A percentile compares a stretch with the other conserved stretches of the same genome.
Evolutionary conservation across 2,797 vertebrate genomes (phyloP).

Genomic region (Scleropages formosus): DNA sequence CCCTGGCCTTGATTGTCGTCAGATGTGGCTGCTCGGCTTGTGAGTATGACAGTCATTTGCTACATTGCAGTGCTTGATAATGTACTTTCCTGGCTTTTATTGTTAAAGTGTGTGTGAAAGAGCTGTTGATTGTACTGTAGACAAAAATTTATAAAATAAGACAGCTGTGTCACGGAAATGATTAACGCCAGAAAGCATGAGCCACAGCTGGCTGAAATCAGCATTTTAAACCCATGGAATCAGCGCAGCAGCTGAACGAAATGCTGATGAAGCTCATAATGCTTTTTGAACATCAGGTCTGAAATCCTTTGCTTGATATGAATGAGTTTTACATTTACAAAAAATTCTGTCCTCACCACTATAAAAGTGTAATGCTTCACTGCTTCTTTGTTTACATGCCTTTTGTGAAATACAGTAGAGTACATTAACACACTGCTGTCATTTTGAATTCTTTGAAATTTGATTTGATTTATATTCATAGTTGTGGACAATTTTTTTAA

Average conservation of each 20-base stretch:
- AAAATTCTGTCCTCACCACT: not conserved
- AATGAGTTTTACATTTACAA: slow-evolving; percentile 12
- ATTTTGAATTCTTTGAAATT: not conserved
- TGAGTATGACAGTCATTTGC: not conserved
- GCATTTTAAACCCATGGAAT: slow-evolving; percentile 21
- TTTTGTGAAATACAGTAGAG: not conserved
- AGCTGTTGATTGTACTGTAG: too few species aligned
- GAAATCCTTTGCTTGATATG: slow-evolving; percentile 17
- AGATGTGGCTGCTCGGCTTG: too few species aligned
- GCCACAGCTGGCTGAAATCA: slow-evolving; percentile 30
- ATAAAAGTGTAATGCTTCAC: not conserved
- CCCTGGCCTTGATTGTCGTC: too few species aligned
- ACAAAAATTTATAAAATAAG: too few species aligned
- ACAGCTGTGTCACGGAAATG: too few species aligned
- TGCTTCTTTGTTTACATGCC: not conserved
- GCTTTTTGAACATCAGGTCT: slow-evolving; percentile 1
- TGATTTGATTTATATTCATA: not conserved
- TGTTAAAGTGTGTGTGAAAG: too few species aligned
- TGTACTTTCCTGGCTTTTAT: too few species aligned
- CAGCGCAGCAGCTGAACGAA: not conserved
- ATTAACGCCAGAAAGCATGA: not conserved
- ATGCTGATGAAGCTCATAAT: slow-evolving; percentile 32
- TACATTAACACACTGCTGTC: not conserved
- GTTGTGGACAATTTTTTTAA: not conserved
- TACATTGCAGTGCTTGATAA: too few species aligned